phyloP scores from a whole-genome alignment of 2,797 vertebrate species.

The Tympanoctomys barrerae region DNA sequence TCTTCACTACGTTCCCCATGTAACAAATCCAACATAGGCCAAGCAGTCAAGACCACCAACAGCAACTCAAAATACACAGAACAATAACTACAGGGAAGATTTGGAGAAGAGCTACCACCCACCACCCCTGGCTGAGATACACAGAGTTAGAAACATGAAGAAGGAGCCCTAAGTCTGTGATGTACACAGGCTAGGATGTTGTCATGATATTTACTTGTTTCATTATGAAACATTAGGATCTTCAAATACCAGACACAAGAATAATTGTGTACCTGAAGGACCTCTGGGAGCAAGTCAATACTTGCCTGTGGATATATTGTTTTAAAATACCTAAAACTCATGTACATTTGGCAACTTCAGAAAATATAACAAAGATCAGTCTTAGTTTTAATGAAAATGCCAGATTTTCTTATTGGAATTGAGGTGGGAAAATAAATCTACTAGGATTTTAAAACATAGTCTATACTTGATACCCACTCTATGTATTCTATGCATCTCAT shows the following conservation, averaged over 20 bases:
- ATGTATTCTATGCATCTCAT: background rate
- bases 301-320: slow-evolving; percentile 18
- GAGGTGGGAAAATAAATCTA: slow-evolving; percentile 63
- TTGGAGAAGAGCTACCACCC: background rate
- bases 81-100: background rate
- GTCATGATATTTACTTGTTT: background rate
- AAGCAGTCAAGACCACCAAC: background rate
- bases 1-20: background rate
- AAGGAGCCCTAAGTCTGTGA: slow-evolving; percentile 13
- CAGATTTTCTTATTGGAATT: slow-evolving; percentile 53
- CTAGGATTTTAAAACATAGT: slow-evolving; percentile 53
- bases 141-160: background rate
- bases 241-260: slow-evolving; percentile 36
- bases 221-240: background rate
- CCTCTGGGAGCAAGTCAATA: slow-evolving; percentile 1
- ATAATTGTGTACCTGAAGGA: background rate
- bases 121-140: background rate
- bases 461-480: background rate
- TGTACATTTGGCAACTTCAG: slow-evolving; percentile 44
- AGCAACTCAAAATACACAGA: background rate
- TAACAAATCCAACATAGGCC: background rate
- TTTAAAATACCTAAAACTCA: slow-evolving; percentile 59
- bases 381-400: slow-evolving; percentile 63
- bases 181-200: background rate
- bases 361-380: slow-evolving; percentile 67